Percentiles rank a stretch among this genome's conserved stretches.
These are phyloP conservation scores for Oeneis ivallda DNA, from an alignment of 2,888 invertebrate genomes.

Conservation along the genomic window DNA sequence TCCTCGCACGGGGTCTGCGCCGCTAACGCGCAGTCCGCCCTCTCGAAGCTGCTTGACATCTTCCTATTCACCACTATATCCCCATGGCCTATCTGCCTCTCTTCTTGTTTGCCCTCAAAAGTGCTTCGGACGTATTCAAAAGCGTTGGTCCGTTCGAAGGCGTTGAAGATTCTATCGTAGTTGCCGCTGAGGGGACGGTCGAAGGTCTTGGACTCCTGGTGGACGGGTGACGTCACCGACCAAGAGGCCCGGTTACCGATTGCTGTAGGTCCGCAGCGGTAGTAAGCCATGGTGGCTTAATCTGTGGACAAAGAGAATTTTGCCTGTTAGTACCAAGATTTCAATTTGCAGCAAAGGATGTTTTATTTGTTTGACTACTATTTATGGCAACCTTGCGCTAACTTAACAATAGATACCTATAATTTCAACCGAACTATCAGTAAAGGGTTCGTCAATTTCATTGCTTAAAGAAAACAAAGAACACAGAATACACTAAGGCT, in stretches of 20 bases:
- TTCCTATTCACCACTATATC: constrained; percentile 73
- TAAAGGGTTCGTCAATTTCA: no score
- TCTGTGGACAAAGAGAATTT: constrained; percentile 48
- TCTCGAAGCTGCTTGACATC: constrained; percentile 73
- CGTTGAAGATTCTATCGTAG: constrained; percentile 77
- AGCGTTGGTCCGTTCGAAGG: constrained; percentile 77
- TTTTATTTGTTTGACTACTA: no score
- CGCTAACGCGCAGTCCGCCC: constrained; percentile 77
- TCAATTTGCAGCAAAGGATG: no score
- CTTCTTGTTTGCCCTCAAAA: constrained; percentile 54
- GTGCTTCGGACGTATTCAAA: constrained; percentile 67
- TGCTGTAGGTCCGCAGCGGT: constrained; percentile 74
- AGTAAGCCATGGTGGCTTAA: constrained; percentile 65
- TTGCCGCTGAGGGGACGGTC: constrained; percentile 74
- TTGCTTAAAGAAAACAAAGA: no score
- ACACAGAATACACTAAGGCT: no score
- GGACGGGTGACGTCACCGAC: constrained; percentile 70
- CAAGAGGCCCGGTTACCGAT: constrained; percentile 80
- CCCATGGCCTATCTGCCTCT: constrained; percentile 64
- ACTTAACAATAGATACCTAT: no score
- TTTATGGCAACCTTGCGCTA: neutral
- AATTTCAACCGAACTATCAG: no score
- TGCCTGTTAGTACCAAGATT: constrained; percentile 3
- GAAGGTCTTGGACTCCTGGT: constrained; percentile 57
- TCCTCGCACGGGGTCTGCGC: constrained; percentile 78